Conservation (phyloP, 2,888 invertebrate species). For the Lutraria lutraria region DNA sequence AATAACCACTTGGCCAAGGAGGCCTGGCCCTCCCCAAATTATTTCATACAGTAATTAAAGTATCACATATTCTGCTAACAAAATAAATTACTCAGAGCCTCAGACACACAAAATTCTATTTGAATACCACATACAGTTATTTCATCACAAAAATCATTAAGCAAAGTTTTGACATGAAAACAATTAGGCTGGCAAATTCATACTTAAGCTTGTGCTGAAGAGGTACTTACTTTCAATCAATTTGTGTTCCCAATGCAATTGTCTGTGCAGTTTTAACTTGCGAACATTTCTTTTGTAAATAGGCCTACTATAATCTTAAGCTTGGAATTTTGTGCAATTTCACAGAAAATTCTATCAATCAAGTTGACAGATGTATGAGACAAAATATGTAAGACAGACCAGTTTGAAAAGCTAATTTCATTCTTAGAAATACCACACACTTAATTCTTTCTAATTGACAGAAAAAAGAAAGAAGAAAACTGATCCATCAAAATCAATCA, state of each 20-base stretch:
- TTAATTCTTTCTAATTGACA: too few species aligned
- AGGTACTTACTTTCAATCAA: neutral
- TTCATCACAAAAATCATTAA: neutral
- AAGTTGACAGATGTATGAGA: slow-evolving; percentile 31
- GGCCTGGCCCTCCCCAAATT: too few species aligned
- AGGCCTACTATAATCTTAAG: neutral
- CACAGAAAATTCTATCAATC: slow-evolving; percentile 48
- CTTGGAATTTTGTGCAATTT: neutral
- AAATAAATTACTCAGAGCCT: neutral
- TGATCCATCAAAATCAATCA: too few species aligned
- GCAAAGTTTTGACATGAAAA: neutral
- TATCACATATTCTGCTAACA: neutral
- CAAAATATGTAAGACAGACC: slow-evolving; percentile 25
- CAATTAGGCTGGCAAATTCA: neutral
- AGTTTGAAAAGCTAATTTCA: neutral
- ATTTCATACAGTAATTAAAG: neutral
- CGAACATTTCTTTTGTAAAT: neutral
- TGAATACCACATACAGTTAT: neutral
- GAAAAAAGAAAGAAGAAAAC: too few species aligned
- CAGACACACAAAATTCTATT: neutral
- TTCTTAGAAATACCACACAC: neutral
- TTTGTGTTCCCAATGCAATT: neutral
- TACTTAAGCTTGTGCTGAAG: neutral
- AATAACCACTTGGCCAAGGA: too few species aligned
- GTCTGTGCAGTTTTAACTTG: neutral